A percentile compares a stretch with the other conserved stretches of the same genome.
Conservation (phyloP, 2,888 invertebrate species). For the Odontomyia ornata region DNA sequence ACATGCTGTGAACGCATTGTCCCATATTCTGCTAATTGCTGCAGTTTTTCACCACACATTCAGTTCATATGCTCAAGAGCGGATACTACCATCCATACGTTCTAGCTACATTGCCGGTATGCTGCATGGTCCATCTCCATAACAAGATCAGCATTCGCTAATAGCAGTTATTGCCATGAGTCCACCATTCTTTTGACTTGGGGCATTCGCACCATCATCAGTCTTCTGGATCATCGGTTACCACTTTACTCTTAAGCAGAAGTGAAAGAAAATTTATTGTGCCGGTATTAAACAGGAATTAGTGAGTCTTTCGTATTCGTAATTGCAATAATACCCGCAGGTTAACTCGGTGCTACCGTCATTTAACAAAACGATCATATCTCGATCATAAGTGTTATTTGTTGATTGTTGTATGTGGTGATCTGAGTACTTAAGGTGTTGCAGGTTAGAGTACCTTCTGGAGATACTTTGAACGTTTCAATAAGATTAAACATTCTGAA, state of each 20-base stretch:
- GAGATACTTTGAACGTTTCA: too few species aligned
- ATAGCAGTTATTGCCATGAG: neutral
- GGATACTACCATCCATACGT: too few species aligned
- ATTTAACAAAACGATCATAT: neutral
- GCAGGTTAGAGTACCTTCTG: too few species aligned
- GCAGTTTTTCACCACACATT: neutral
- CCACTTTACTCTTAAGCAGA: neutral
- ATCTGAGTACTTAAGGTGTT: too few species aligned
- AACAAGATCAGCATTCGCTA: neutral
- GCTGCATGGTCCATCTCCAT: neutral
- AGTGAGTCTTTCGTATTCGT: neutral
- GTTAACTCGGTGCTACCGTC: neutral
- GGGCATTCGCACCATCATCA: neutral
- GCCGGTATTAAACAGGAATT: neutral
- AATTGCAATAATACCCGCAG: constrained; percentile 9
- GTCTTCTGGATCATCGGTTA: neutral
- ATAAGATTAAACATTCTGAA: too few species aligned
- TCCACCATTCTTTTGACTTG: constrained; percentile 4
- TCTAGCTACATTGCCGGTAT: too few species aligned
- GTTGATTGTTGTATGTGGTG: too few species aligned
- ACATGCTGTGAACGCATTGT: neutral
- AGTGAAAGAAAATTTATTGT: constrained; percentile 2
- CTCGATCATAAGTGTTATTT: neutral
- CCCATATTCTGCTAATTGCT: constrained; percentile 2
- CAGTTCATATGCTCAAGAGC: neutral